phyloP scores from a whole-genome alignment of 1,140 invertebrate genomes.

The Microplitis demolitor region DNA sequence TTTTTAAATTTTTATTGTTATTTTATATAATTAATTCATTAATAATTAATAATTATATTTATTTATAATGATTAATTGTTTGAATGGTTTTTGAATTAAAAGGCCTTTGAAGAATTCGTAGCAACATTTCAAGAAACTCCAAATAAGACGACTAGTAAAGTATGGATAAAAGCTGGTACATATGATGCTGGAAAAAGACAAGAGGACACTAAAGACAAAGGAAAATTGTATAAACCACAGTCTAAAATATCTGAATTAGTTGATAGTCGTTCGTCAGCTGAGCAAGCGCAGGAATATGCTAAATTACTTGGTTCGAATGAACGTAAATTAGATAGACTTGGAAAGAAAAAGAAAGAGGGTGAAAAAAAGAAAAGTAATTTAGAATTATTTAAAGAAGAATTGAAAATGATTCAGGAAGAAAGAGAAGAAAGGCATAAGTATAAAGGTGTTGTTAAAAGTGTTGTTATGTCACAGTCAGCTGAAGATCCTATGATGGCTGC shows the following conservation, averaged over 20 bases:
- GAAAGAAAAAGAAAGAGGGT: slow-evolving; percentile 81
- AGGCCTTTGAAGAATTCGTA: slow-evolving; percentile 96
- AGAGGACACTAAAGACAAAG: slow-evolving; percentile 87
- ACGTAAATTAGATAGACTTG: slow-evolving; percentile 69
- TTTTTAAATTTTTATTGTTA: slow-evolving; percentile 4
- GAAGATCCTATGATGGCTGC: slow-evolving; percentile 59
- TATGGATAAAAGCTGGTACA: slow-evolving; percentile 96
- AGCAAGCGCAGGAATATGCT: slow-evolving; percentile 75
- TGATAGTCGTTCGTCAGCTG: slow-evolving; percentile 57
- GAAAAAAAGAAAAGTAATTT: slow-evolving; percentile 97
- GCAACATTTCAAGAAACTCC: slow-evolving; percentile 93
- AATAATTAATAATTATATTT: not conserved
- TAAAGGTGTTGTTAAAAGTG: slow-evolving; percentile 69
- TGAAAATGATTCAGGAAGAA: slow-evolving; percentile 95
- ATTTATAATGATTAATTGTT: not conserved
- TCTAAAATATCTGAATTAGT: slow-evolving; percentile 71
- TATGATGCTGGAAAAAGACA: slow-evolving; percentile 93
- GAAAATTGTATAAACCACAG: slow-evolving; percentile 92
- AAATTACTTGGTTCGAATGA: slow-evolving; percentile 67
- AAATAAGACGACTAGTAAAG: slow-evolving; percentile 77
- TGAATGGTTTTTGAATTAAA: slow-evolving; percentile 28
- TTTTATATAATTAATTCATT: slow-evolving; percentile 18
- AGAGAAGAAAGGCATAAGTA: slow-evolving; percentile 94
- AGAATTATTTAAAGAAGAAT: slow-evolving; percentile 95
- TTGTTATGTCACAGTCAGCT: slow-evolving; percentile 41